A percentile compares a stretch with the other conserved stretches of the same genome.
Evolutionary conservation across 2,113 vertebrate genomes (phyloP).

Genomic region (Onychostoma macrolepis): DNA sequence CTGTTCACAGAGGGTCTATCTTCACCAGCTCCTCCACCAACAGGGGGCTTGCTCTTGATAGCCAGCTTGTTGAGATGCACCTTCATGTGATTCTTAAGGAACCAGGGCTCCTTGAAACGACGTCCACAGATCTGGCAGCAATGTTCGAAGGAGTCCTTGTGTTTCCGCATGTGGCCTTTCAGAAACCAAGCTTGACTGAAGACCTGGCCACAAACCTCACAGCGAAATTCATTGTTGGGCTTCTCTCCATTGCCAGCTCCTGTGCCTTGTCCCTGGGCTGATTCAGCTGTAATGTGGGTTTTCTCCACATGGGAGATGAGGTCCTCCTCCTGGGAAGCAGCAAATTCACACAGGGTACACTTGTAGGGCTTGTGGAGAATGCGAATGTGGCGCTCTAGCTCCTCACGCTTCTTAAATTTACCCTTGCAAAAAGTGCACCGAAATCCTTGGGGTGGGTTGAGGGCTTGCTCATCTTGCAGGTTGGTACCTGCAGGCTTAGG

Average conservation of each 20-base stretch:
- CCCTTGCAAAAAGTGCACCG: constrained; percentile 98
- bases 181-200: constrained; percentile 99
- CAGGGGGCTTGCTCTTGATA: constrained; percentile 91
- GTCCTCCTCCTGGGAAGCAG: constrained; percentile 95
- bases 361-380: constrained; percentile 99
- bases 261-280: constrained; percentile 86
- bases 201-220: constrained; percentile 94
- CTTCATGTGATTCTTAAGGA: constrained; percentile 99
- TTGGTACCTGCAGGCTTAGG: constrained; percentile 82
- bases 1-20: constrained; percentile 75
- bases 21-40: constrained; percentile 69
- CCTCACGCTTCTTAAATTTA: constrained; percentile 98
- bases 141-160: constrained; percentile 99
- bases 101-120: constrained; percentile 99
- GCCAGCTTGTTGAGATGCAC: constrained; percentile 98
- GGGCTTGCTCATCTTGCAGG: constrained; percentile 83
- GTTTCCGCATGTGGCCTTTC: constrained; percentile 99
- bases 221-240: constrained; percentile 90
- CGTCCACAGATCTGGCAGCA: constrained; percentile 98
- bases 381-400: constrained; percentile 95
- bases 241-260: constrained; percentile 81
- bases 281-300: constrained; percentile 97
- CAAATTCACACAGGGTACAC: constrained; percentile 97
- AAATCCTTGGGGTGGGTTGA: constrained; percentile 86
- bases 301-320: constrained; percentile 98